These are phyloP conservation scores for Drosophila borealis DNA, from an alignment of 2,888 invertebrate genomes.

Conservation along the genomic window DNA sequence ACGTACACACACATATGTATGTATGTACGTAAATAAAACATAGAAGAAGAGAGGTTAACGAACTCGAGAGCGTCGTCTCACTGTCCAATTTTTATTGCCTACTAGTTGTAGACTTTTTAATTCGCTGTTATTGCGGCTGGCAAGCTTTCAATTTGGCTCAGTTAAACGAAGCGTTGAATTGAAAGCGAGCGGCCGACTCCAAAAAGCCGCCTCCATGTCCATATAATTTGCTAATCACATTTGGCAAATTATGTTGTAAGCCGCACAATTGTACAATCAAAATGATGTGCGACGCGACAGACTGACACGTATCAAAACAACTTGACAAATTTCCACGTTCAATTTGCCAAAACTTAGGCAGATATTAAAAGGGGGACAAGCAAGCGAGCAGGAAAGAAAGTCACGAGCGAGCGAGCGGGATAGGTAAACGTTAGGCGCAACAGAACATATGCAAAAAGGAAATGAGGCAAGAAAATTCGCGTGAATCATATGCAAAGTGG, in stretches of 20 bases:
- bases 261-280: constrained; percentile 67
- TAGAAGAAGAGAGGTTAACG: constrained; percentile 55
- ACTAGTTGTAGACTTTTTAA: constrained; percentile 71
- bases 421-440: constrained; percentile 38
- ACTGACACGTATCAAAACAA: constrained; percentile 12
- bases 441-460: constrained; percentile 45
- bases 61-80: constrained; percentile 58
- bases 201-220: constrained; percentile 39
- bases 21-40: constrained; percentile 23
- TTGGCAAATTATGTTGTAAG: constrained; percentile 78
- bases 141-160: constrained; percentile 77
- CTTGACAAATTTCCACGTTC: constrained; percentile 73
- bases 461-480: constrained; percentile 60
- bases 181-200: constrained; percentile 63
- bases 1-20: constrained; percentile 9
- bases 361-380: constrained; percentile 17
- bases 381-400: constrained; percentile 34
- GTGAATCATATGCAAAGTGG: constrained; percentile 69
- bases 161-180: constrained; percentile 80
- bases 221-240: constrained; percentile 76
- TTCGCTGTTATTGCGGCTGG: constrained; percentile 72
- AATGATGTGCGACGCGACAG: constrained; percentile 54
- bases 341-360: constrained; percentile 44
- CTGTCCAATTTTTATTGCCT: constrained; percentile 74
- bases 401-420: constrained; percentile 14